Base-by-base conservation (phyloP, 2,888 invertebrate species). In the Dyspetes luteomarginatus region DNA sequence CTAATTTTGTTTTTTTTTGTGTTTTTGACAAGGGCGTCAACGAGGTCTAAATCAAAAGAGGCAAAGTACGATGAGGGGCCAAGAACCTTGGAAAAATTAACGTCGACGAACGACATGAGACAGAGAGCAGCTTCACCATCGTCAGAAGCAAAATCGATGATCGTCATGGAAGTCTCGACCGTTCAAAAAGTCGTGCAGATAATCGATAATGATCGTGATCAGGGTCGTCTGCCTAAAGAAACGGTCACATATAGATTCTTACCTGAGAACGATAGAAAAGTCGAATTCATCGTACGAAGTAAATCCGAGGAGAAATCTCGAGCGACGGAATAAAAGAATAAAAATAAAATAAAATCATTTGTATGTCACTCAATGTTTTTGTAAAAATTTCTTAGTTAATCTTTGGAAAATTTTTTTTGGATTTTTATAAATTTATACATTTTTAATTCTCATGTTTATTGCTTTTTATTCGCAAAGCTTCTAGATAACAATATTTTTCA, bases 81-180 rank as follows among this genome's bases (percentile, higher is more conserved):
- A 0, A 50, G 17, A 48, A 64, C 50, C 19, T 19, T 15, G 58
- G 71, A 78, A 30, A 83, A 83, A 65, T 9, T 67, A n/a, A 76
- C 69, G n/a, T 81, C 83, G 12, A 78, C 72, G 4, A 76, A 83
- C 19, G 71, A 78, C 5, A 43, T 30, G 0, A 58, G 15, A 71
- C 79, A 22, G 2, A 15, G 62, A 30, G 43, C 67, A 5, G 24
- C 69, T 4, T 71, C 65, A 45, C 78, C 77, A 3, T 71, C 82
- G 3, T 78, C 79, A 17, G 84, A 86, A 1, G 55, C 72, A 0
- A 88, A 84, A 71, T 85, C 88, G 0, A 85, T 88, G 7, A 71
- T 88, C 9, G 83, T 88, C 12, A 86, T 88, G 88, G 88, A 88
- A 65, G 85, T 86, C 7, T 86, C 86, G 56, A 88, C 88, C 0